phyloP scores from a whole-genome alignment of 2,113 vertebrate species.

The Trematocara marginatum region DNA sequence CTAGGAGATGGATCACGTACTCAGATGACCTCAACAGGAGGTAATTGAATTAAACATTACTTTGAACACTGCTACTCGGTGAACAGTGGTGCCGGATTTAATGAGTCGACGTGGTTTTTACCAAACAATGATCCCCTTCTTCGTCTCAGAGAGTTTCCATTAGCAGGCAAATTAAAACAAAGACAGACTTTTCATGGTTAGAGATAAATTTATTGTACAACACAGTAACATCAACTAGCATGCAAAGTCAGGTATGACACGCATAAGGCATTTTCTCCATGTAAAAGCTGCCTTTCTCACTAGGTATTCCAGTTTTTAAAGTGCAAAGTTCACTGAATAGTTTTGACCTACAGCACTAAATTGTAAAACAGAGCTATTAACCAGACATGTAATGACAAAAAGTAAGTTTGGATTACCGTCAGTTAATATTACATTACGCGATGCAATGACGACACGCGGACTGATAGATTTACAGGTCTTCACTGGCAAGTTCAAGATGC shows the following conservation, averaged over 20 bases:
- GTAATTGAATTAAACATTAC: background rate
- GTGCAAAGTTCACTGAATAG: slow-evolving; percentile 70
- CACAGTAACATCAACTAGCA: slow-evolving; percentile 58
- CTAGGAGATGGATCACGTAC: background rate
- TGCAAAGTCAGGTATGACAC: slow-evolving; percentile 64
- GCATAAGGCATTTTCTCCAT: slow-evolving; percentile 66
- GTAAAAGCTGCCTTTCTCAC: slow-evolving; percentile 70
- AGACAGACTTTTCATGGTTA: background rate
- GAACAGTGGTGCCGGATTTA: background rate
- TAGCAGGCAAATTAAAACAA: background rate
- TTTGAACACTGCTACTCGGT: background rate
- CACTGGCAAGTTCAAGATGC: slow-evolving; percentile 16
- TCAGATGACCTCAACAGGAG: background rate
- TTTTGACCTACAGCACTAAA: slow-evolving; percentile 60
- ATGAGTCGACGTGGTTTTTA: background rate
- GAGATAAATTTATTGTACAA: slow-evolving; percentile 60
- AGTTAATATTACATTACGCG: slow-evolving; percentile 27
- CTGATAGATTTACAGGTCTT: slow-evolving; percentile 28
- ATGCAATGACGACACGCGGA: slow-evolving; percentile 31
- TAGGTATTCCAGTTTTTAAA: slow-evolving; percentile 67
- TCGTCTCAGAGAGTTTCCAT: background rate
- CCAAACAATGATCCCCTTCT: background rate
- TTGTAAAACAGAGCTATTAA: slow-evolving; percentile 55
- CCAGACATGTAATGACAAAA: slow-evolving; percentile 45
- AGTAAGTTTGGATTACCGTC: slow-evolving; percentile 19